Conservation (phyloP, 2,888 invertebrate species). For the Limenitis arthemis region DNA sequence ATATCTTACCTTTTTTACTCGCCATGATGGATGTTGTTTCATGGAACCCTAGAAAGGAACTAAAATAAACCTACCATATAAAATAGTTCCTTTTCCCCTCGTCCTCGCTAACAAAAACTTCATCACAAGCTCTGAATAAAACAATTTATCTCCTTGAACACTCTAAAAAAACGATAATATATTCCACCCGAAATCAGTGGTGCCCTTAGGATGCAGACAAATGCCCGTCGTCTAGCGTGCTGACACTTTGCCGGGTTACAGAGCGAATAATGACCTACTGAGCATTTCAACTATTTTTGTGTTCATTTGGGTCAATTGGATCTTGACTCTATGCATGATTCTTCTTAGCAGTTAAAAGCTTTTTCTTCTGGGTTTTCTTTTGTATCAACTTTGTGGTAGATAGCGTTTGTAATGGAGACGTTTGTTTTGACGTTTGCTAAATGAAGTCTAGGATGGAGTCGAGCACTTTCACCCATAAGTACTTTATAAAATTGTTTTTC, state of each 20-base stretch:
- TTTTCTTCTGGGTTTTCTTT: slow-evolving; percentile 38
- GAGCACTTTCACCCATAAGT: too few relatives aligned
- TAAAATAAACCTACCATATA: background rate
- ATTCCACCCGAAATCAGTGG: slow-evolving; percentile 60
- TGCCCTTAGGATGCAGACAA: slow-evolving; percentile 65
- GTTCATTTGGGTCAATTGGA: slow-evolving; percentile 69
- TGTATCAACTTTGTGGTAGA: slow-evolving; percentile 4
- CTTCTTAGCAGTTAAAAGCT: slow-evolving; percentile 51
- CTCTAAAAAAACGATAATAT: slow-evolving; percentile 55
- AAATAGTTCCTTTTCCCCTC: background rate
- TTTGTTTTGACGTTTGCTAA: background rate
- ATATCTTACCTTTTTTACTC: too few relatives aligned
- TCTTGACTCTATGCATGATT: slow-evolving; percentile 59
- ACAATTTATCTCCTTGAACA: slow-evolving; percentile 57
- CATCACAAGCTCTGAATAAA: slow-evolving; percentile 29
- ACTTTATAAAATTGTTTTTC: too few relatives aligned
- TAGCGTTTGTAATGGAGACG: background rate
- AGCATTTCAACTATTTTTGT: slow-evolving; percentile 63
- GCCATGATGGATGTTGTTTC: too few relatives aligned
- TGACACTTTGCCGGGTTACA: slow-evolving; percentile 61
- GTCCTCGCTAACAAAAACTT: slow-evolving; percentile 19
- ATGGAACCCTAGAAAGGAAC: too few relatives aligned
- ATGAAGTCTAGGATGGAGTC: background rate
- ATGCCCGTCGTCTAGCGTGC: slow-evolving; percentile 54
- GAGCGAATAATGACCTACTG: slow-evolving; percentile 64